Evolutionary conservation across 2,113 vertebrate species (phyloP), one percentile per base, ranked within the genome.

Genomic region (Eclectus roratus): DNA sequence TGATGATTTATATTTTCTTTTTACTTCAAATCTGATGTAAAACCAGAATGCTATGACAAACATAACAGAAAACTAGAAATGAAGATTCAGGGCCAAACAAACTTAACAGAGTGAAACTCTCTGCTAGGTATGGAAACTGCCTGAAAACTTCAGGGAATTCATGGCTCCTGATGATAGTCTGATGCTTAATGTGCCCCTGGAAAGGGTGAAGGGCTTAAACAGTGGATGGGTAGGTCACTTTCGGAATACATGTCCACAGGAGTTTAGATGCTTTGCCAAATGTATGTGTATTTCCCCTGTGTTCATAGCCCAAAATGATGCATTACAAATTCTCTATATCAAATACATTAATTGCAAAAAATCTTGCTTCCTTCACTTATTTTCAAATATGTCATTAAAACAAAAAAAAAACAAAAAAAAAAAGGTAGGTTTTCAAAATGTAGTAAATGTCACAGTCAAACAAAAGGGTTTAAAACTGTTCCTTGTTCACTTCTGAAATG

Each of bases 401-500:
- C 58, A 56, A 47, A 77, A 28, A 58, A 56, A 35, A 72, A 27
- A 11, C 17, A 10, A 53, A 53, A 29, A 9, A 55, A 55, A 55
- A 31, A 12, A 58, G 13, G 9, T 16, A 35, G 8, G 25, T 58
- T 87, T 92, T 79, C 50, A 85, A 87, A 85, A 64, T 46, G 13
- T 47, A 37, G 8, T 63, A 64, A 79, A 85, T 44, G 29, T 29
- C 27, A 33, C 28, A 49, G 43, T 50, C 56, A 88, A 76, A 29
- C 9, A 74, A 74, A 91, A 83, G 68, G 87, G 43, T 69, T 96
- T 94, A 80, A 76, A 82, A 72, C 74, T 65, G 68, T 46, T 92
- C 88, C 44, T 66, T 66, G 47, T 82, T 96, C 83, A 73, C 84
- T 92, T 96, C 80, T 61, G 77, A 80, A 88, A 93, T 13, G 17